These are phyloP conservation scores for Caenorhabditis afra DNA, from an alignment of 2,888 invertebrate species.

Conservation along the genomic window DNA sequence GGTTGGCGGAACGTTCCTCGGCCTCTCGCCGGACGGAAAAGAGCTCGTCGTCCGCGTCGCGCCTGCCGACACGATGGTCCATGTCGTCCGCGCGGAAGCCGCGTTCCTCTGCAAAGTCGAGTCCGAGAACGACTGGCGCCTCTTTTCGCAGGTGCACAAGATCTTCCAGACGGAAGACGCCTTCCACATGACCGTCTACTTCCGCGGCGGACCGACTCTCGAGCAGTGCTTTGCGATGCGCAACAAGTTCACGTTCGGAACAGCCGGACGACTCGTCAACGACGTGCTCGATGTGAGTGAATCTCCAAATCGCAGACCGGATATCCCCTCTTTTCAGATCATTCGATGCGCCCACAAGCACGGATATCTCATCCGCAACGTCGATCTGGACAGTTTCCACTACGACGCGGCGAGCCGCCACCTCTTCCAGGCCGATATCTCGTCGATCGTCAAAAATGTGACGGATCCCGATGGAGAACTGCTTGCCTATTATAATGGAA, in stretches of 20 bases:
- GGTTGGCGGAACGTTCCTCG: conserved; percentile 72
- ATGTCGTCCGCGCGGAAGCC: conserved; percentile 64
- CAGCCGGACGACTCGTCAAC: conserved; percentile 68
- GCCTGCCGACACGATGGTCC: conserved; percentile 39
- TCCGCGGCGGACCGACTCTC: conserved; percentile 71
- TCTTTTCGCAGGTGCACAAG: conserved; percentile 69
- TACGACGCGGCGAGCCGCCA: conserved; percentile 71
- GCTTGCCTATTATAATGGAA: conserved; percentile 58
- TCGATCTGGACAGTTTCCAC: conserved; percentile 68
- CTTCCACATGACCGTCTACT: conserved; percentile 53
- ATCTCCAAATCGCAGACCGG: no score
- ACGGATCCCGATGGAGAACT: conserved; percentile 13
- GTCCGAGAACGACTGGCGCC: conserved; percentile 64
- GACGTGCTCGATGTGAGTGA: conserved; percentile 69
- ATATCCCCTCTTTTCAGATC: no score
- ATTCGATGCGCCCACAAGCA: conserved; percentile 55
- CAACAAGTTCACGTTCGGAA: conserved; percentile 63
- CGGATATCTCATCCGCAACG: conserved; percentile 59
- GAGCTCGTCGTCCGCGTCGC: conserved; percentile 72
- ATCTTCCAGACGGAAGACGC: conserved; percentile 62
- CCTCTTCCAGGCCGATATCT: conserved; percentile 75
- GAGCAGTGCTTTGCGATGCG: conserved; percentile 66
- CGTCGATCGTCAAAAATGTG: conserved; percentile 56
- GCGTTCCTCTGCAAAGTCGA: conserved; percentile 71
- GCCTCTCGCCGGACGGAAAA: conserved; percentile 59